phyloP scores from a whole-genome alignment of 2,113 vertebrate species.

The Coptodon rendalli region DNA sequence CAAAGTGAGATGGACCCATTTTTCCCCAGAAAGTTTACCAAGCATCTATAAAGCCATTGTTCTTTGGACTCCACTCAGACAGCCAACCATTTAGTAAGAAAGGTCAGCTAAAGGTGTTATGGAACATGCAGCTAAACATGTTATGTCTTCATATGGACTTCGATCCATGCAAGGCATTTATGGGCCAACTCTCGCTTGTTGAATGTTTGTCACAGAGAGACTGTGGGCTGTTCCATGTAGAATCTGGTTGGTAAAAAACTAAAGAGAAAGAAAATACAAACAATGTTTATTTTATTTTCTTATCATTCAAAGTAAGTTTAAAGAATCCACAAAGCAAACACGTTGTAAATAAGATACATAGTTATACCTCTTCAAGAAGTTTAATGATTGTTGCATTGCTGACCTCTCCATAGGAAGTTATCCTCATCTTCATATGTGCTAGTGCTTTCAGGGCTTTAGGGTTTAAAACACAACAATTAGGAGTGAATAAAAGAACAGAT shows the following conservation, averaged over 20 bases:
- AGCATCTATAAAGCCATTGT: neutral
- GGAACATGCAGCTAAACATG: neutral
- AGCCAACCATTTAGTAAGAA: neutral
- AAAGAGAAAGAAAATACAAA: neutral
- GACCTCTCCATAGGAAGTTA: neutral
- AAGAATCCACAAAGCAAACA: neutral
- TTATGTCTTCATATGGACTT: neutral
- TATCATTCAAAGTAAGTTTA: too few species aligned
- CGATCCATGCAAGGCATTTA: neutral
- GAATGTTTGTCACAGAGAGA: neutral
- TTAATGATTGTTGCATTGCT: neutral
- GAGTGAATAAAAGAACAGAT: neutral
- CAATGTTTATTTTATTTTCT: neutral
- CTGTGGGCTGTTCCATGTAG: neutral
- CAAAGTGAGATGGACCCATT: neutral
- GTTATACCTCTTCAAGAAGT: neutral
- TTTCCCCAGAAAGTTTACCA: neutral
- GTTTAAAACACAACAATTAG: neutral
- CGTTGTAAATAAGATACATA: neutral
- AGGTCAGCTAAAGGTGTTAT: neutral
- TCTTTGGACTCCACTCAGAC: neutral
- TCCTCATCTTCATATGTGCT: neutral
- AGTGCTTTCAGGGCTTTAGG: neutral
- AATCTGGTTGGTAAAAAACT: conserved; percentile 2
- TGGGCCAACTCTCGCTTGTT: neutral